Conservation (phyloP, 2,113 vertebrate species). For the Phyllostomus discolor region DNA sequence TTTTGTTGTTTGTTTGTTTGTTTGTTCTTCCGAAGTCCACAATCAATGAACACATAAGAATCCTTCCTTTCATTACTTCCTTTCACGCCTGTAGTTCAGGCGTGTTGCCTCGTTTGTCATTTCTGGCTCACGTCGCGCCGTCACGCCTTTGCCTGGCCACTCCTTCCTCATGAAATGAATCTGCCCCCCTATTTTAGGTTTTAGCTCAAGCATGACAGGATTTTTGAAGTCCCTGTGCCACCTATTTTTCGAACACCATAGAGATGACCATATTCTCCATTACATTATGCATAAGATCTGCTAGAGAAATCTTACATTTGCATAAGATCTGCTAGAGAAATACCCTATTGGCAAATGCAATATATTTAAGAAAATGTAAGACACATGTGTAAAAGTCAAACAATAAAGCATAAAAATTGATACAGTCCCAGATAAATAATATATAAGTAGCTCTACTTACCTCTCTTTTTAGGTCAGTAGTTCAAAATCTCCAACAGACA, state of each 20-base stretch:
- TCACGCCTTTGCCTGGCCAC: neutral
- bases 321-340: neutral
- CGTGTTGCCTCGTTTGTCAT: neutral
- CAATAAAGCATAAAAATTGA: neutral
- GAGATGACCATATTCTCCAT: neutral
- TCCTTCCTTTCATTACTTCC: neutral
- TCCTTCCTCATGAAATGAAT: neutral
- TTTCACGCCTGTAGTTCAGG: neutral
- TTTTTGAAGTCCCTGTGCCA: neutral
- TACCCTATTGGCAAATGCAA: neutral
- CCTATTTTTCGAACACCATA: neutral
- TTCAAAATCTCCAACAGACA: neutral
- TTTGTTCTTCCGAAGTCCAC: neutral
- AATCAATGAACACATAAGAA: neutral
- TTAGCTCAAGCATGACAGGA: neutral
- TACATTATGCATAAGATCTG: neutral
- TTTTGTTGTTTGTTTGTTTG: no score
- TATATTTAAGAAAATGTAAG: neutral
- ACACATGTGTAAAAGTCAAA: neutral
- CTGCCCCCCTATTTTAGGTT: neutral
- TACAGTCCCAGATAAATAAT: neutral
- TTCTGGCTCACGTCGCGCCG: neutral
- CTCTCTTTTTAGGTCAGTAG: neutral
- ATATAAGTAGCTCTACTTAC: neutral
- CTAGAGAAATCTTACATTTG: neutral